These are phyloP conservation scores for Carlito syrichta DNA, from an alignment of 2,113 vertebrate genomes.

Conservation along the genomic window DNA sequence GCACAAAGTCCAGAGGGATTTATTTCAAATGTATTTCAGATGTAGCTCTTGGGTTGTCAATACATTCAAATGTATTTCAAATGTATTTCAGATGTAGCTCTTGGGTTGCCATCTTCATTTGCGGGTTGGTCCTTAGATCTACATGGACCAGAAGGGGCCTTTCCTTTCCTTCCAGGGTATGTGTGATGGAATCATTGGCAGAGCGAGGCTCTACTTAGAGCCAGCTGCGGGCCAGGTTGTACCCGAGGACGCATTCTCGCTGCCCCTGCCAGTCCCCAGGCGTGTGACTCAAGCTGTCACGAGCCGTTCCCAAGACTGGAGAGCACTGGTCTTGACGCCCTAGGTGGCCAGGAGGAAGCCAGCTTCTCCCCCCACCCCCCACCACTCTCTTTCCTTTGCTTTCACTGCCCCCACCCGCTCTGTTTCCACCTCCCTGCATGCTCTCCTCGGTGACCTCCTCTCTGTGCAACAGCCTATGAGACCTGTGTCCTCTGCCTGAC, in stretches of 20 bases:
- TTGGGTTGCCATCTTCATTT: neutral
- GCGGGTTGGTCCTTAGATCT: neutral
- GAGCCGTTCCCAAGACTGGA: neutral
- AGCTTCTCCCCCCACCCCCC: neutral
- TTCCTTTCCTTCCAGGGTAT: neutral
- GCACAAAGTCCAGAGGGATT: neutral
- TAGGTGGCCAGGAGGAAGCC: neutral
- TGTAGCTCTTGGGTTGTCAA: neutral
- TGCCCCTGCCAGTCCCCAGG: neutral
- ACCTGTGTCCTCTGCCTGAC: neutral
- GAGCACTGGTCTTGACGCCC: neutral
- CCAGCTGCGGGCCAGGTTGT: too few species aligned
- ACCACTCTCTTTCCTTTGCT: neutral
- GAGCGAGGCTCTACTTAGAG: neutral
- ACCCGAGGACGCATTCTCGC: neutral
- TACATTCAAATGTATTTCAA: too few species aligned
- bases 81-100: neutral
- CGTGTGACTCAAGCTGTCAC: neutral
- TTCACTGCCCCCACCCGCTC: too few species aligned
- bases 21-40: neutral
- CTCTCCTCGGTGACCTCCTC: neutral
- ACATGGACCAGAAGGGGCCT: too few species aligned
- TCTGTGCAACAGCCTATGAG: neutral
- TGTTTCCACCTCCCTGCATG: too few species aligned
- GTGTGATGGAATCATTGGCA: neutral